A percentile compares a stretch with the other conserved stretches of the same genome.
Evolutionary conservation across 2,797 vertebrate genomes (phyloP).

Genomic region (Poecilia picta): DNA sequence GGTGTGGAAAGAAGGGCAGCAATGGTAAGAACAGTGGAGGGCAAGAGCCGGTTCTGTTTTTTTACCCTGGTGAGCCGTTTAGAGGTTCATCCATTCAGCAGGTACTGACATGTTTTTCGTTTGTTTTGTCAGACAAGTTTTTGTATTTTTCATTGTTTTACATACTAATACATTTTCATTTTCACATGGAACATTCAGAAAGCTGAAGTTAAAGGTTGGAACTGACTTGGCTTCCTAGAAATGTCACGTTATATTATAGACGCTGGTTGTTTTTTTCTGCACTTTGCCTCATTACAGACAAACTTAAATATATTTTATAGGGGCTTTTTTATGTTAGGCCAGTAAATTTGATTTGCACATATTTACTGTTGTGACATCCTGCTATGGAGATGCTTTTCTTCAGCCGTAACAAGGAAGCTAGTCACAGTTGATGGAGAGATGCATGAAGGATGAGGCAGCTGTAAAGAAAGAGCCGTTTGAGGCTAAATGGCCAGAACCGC

Average conservation of each 20-base stretch:
- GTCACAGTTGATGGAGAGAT: too few relatives aligned
- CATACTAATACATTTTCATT: background rate
- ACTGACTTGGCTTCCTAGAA: too few relatives aligned
- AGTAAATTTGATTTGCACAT: too few relatives aligned
- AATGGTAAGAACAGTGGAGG: constrained; percentile 38
- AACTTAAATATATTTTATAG: background rate
- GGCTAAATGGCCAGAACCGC: too few relatives aligned
- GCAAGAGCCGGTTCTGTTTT: background rate
- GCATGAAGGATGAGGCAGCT: too few relatives aligned
- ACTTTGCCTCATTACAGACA: too few relatives aligned
- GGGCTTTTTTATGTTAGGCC: background rate
- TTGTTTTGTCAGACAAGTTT: background rate
- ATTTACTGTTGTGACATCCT: too few relatives aligned
- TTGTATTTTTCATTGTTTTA: background rate
- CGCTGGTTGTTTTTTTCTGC: too few relatives aligned
- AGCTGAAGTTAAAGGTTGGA: background rate
- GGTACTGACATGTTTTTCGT: background rate
- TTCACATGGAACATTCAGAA: background rate
- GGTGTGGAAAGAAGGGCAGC: constrained; percentile 77
- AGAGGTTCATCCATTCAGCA: background rate
- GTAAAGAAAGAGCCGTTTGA: too few relatives aligned
- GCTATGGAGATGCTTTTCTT: too few relatives aligned
- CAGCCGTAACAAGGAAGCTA: too few relatives aligned
- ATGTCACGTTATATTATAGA: too few relatives aligned
- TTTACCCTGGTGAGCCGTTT: background rate